Base-by-base conservation (phyloP, 2,797 vertebrate species). In the Anisognathus igniventris region DNA sequence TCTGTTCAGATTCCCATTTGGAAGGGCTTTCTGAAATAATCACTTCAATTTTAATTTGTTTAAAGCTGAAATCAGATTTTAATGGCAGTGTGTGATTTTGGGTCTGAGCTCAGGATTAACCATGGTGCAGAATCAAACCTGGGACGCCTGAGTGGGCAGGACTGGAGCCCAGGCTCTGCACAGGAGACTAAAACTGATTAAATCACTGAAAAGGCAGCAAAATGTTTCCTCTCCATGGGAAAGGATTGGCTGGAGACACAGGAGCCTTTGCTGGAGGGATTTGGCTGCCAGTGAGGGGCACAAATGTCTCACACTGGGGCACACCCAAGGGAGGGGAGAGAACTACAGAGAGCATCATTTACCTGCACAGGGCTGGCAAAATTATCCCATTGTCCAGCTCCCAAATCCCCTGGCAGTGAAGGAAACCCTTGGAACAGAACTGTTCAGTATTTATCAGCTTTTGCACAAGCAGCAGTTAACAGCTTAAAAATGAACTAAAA, bases 241-340 rank as follows among this genome's bases (percentile, higher is more conserved):
- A 47, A 24, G 74, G 35, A 33, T 57, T 68, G 67, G 22, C 21
- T 44, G 57, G 61, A 77, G 77, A 37, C 56, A 57, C 21, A 30
- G 30, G 37, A 57, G 24, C 57, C 50, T 72, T 66, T 53, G 37
- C 9, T 70, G 47, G 11, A 35, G 61, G 33, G 61, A 13, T 53
- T 10, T 37, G 44, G n/a, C 53, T 48, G 48, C 53, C 24, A 21
- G 42, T 9, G 48, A 53, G 66, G 45, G 35, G 20, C 25, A 82
- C 50, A 89, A 21, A 48, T 9, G 22, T 44, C 62, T 54, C 9
- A 30, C 42, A 3, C 18, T 5, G 35, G 16, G 42, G 47, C 19
- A 58, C 20, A 28, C 5, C 24, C 0, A 0, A 39, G 53, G 40
- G 20, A 74, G 13, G 24, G n/a, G 35, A 24, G 12, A 12, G 31